These are phyloP conservation scores for Pycnonotus jocosus DNA, from an alignment of 2,113 vertebrate genomes.

Conservation along the genomic window DNA sequence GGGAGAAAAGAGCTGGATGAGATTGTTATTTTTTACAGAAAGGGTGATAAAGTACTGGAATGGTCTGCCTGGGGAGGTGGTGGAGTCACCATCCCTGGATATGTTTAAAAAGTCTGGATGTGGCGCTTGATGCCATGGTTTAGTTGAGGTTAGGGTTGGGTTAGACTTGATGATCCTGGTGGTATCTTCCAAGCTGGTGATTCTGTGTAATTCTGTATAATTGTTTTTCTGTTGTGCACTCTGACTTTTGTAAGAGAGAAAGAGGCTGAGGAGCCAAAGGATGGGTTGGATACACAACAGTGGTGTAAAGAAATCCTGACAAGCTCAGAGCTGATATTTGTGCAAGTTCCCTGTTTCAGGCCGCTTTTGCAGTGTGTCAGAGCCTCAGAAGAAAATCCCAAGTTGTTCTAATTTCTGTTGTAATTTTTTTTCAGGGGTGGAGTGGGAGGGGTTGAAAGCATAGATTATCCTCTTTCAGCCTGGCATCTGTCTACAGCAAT, in stretches of 20 bases:
- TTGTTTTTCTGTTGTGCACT: background rate
- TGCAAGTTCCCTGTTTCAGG: background rate
- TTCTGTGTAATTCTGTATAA: background rate
- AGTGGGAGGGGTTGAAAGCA: rapidly evolving
- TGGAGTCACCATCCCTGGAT: background rate
- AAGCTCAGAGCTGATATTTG: background rate
- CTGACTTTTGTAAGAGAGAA: background rate
- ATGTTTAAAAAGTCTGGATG: background rate
- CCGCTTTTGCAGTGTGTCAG: background rate
- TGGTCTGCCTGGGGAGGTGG: background rate
- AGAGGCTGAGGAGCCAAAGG: background rate
- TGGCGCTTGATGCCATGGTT: background rate
- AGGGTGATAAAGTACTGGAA: background rate
- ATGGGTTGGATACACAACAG: background rate
- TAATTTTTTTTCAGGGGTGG: rapidly evolving
- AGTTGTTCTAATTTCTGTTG: background rate
- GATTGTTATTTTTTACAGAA: background rate
- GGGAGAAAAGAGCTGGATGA: background rate
- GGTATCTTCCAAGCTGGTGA: background rate
- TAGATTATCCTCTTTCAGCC: background rate
- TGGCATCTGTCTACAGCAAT: background rate
- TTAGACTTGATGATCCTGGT: background rate
- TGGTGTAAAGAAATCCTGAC: background rate
- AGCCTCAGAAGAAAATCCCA: background rate
- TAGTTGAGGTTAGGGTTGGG: background rate